phyloP scores from a whole-genome alignment of 2,797 vertebrate species.

The Erpetoichthys calabaricus region DNA sequence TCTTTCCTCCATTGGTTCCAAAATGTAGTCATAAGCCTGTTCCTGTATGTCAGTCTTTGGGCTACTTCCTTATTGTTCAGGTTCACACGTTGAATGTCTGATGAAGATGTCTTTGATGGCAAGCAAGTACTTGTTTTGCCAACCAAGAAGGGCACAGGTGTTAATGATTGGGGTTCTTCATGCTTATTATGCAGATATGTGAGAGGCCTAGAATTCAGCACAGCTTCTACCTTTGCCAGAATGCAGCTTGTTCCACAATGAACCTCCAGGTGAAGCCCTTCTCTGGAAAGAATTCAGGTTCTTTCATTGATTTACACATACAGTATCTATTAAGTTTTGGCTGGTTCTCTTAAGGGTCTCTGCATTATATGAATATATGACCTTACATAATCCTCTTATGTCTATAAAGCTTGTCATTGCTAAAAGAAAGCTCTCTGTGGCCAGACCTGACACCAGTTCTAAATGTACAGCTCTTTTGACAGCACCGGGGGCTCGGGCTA shows the following conservation, averaged over 20 bases:
- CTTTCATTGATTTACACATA: slow-evolving; percentile 11
- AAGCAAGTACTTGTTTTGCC: slow-evolving; percentile 7
- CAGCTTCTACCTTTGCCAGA: slow-evolving; percentile 10
- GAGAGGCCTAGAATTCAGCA: slow-evolving; percentile 15
- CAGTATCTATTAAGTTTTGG: slow-evolving; percentile 5
- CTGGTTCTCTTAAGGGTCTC: slow-evolving; percentile 12
- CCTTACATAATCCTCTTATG: slow-evolving; percentile 7
- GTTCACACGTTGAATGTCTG: background rate
- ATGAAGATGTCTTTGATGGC: slow-evolving; percentile 1
- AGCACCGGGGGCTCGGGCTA: slow-evolving; percentile 2
- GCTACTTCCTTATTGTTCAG: slow-evolving; percentile 8
- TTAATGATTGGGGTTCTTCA: slow-evolving; percentile 10
- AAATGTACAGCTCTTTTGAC: slow-evolving; percentile 12
- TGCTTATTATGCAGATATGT: slow-evolving; percentile 6
- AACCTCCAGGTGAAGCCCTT: slow-evolving; percentile 12
- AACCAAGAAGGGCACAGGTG: slow-evolving; percentile 7
- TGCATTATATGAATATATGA: slow-evolving; percentile 13
- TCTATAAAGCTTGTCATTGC: slow-evolving; percentile 8
- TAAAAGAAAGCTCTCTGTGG: slow-evolving; percentile 7
- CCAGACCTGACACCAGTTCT: slow-evolving; percentile 11
- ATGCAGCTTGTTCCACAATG: slow-evolving; percentile 13
- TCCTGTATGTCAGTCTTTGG: slow-evolving; percentile 6
- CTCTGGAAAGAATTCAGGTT: slow-evolving; percentile 6
- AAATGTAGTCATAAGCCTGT: slow-evolving; percentile 6
- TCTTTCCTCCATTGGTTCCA: slow-evolving; percentile 10